Evolutionary conservation across 2,797 vertebrate genomes (phyloP).

Genomic region (Cyclopterus lumpus): DNA sequence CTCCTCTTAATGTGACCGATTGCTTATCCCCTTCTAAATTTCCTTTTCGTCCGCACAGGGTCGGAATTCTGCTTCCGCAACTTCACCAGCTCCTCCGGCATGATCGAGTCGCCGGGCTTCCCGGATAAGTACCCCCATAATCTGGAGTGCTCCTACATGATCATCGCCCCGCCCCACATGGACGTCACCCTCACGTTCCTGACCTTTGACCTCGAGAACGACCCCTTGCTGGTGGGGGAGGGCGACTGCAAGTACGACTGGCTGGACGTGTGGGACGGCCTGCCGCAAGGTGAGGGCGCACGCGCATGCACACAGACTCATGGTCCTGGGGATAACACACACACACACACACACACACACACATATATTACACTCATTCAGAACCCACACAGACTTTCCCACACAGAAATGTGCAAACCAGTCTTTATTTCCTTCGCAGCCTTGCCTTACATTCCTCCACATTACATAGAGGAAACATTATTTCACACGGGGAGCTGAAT

Average conservation of each 20-base stretch:
- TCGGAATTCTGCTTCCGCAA: slow-evolving; percentile 97
- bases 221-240: slow-evolving; percentile 93
- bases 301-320: background rate
- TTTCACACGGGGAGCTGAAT: slow-evolving; percentile 62
- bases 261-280: slow-evolving; percentile 98
- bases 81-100: slow-evolving; percentile 91
- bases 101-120: slow-evolving; percentile 95
- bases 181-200: slow-evolving; percentile 95
- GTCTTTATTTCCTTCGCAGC: slow-evolving; percentile 60
- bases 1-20: slow-evolving; percentile 45
- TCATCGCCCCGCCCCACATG: slow-evolving; percentile 92
- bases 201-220: slow-evolving; percentile 96
- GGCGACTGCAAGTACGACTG: slow-evolving; percentile 98
- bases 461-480: slow-evolving; percentile 67
- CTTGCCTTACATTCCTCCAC: slow-evolving; percentile 57
- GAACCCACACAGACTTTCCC: slow-evolving; percentile 26
- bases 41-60: slow-evolving; percentile 78
- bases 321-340: background rate
- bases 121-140: slow-evolving; percentile 98
- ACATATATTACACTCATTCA: background rate
- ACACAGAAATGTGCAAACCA: slow-evolving; percentile 42
- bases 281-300: slow-evolving; percentile 87
- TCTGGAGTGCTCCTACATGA: slow-evolving; percentile 95
- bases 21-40: slow-evolving; percentile 40
- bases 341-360: slow-evolving; percentile 1